Conservation (phyloP, 1,140 invertebrate species). For the Drosophila tristis region DNA sequence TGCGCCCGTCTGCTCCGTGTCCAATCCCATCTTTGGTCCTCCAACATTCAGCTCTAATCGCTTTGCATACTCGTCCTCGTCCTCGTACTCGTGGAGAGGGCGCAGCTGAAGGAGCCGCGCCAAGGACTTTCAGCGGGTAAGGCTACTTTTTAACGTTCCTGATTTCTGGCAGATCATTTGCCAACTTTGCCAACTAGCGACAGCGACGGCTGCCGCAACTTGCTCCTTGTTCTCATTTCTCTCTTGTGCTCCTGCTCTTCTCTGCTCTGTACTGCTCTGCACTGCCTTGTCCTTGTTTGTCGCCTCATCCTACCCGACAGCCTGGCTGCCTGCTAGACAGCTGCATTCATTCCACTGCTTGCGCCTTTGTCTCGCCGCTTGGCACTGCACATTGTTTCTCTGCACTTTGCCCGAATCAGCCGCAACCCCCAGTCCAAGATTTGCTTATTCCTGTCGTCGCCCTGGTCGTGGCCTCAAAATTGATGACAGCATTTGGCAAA, state of each 20-base stretch:
- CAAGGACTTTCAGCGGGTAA: conserved; percentile 23
- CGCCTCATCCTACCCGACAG: background rate
- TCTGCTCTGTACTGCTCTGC: no score
- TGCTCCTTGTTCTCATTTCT: conserved; percentile 15
- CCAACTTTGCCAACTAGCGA: conserved; percentile 53
- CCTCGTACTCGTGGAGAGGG: conserved; percentile 3
- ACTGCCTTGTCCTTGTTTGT: no score
- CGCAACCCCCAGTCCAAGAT: background rate
- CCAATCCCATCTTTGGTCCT: conserved; percentile 37
- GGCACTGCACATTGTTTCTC: conserved; percentile 74
- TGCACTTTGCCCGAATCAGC: conserved; percentile 48
- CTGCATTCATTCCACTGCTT: conserved; percentile 64
- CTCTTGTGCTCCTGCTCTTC: conserved; percentile 2
- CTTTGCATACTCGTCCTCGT: conserved; percentile 13
- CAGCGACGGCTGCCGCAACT: conserved; percentile 4
- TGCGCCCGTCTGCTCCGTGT: conserved; percentile 69
- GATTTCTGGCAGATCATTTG: conserved; percentile 81
- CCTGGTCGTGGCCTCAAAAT: conserved; percentile 59
- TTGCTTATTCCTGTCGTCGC: conserved; percentile 10
- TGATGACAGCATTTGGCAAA: conserved; percentile 80
- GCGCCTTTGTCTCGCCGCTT: conserved; percentile 43
- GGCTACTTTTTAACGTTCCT: conserved; percentile 67
- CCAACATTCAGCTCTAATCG: conserved; percentile 64
- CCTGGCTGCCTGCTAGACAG: conserved; percentile 44
- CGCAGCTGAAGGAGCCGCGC: background rate